Evolutionary conservation across 2,113 vertebrate species (phyloP).

Genomic region (Ameiurus melas): DNA sequence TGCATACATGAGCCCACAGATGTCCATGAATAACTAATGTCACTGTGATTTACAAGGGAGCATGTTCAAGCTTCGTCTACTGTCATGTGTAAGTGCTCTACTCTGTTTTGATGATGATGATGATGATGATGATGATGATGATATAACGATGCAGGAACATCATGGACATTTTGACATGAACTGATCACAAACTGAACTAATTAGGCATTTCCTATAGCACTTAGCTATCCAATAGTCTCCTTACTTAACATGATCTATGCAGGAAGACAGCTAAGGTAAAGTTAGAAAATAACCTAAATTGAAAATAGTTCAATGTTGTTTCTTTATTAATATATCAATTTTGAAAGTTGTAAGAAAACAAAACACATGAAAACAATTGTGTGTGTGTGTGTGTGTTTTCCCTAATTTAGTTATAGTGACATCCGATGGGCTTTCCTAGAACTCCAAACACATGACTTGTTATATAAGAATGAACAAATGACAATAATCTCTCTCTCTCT

Average conservation of each 20-base stretch:
- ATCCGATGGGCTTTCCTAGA: not conserved
- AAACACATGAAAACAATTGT: not conserved
- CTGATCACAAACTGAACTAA: not conserved
- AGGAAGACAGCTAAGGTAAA: not conserved
- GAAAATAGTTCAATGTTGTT: not conserved
- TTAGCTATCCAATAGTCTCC: not conserved
- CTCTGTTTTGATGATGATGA: not conserved
- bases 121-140: not conserved
- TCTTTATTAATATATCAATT: too few relatives aligned
- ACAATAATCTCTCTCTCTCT: not conserved
- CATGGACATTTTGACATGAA: not conserved
- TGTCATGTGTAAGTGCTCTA: not conserved
- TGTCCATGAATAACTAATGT: not conserved
- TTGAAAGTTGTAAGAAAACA: too few relatives aligned
- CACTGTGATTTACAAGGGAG: not conserved
- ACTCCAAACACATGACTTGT: not conserved
- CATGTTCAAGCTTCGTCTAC: not conserved
- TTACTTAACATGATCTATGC: not conserved
- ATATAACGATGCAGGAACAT: not conserved
- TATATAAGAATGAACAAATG: not conserved
- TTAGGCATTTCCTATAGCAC: not conserved
- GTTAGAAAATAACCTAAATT: not conserved
- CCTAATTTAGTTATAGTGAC: not conserved
- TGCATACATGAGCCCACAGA: not conserved
- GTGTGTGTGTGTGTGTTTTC: not conserved